phyloP scores from a whole-genome alignment of 1,140 invertebrate species.

The Latrodectus geometricus region DNA sequence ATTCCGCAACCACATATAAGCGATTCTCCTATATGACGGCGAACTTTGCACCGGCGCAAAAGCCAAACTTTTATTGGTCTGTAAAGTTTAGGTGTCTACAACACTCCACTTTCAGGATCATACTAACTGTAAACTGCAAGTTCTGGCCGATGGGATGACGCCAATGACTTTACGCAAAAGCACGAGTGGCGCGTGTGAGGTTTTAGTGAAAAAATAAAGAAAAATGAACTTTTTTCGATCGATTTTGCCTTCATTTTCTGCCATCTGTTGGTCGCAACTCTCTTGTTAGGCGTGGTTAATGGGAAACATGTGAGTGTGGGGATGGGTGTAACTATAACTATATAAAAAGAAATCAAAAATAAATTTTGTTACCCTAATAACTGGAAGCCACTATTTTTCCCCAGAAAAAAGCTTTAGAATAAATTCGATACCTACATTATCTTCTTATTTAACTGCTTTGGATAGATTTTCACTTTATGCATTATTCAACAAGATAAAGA shows the following conservation, averaged over 20 bases:
- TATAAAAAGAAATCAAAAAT: too few relatives aligned
- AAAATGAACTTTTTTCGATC: background rate
- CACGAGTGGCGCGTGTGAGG: background rate
- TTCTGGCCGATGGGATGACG: background rate
- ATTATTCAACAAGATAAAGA: background rate
- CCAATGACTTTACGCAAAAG: background rate
- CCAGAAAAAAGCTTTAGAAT: conserved; percentile 7
- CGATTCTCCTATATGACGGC: background rate
- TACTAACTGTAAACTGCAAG: background rate
- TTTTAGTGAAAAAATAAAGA: background rate
- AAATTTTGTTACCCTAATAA: too few relatives aligned
- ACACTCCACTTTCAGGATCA: background rate
- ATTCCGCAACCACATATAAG: background rate
- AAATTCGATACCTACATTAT: background rate
- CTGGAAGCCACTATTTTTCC: background rate
- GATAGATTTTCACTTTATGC: background rate
- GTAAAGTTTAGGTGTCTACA: background rate
- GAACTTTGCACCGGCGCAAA: background rate
- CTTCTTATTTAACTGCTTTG: conserved; percentile 14
- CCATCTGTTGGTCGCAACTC: conserved; percentile 45
- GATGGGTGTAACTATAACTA: background rate
- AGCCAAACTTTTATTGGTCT: background rate
- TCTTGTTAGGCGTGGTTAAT: conserved; percentile 16
- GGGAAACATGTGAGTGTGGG: conserved; percentile 22
- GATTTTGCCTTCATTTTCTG: conserved; percentile 21